Evolutionary conservation across 1,140 invertebrate species (phyloP).

Genomic region (Atta colombica): DNA sequence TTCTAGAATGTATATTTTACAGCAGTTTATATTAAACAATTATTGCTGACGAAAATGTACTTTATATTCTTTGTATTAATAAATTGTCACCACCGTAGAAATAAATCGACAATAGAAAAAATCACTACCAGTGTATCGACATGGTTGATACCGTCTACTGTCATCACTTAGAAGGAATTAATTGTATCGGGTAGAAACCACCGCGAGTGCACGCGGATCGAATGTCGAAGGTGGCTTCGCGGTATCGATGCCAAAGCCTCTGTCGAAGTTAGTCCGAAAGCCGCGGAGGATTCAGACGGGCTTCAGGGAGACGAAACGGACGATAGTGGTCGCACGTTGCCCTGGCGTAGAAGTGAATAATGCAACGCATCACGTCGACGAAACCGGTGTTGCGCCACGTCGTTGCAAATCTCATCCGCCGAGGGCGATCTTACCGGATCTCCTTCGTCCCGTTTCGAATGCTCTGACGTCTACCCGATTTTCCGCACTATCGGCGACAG

Average conservation of each 20-base stretch:
- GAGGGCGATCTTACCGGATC: constrained; percentile 67
- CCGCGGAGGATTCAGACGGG: constrained; percentile 22
- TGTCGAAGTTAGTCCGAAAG: constrained; percentile 51
- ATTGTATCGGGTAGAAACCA: constrained; percentile 78
- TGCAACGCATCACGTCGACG: constrained; percentile 83
- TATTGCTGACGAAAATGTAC: neutral
- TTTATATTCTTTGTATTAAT: neutral
- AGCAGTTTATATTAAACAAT: neutral
- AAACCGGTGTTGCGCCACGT: constrained; percentile 72
- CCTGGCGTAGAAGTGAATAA: constrained; percentile 81
- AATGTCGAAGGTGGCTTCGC: constrained; percentile 73
- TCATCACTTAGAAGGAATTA: constrained; percentile 67
- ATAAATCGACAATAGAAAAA: neutral
- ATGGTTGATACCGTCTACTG: constrained; percentile 14
- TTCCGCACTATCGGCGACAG: neutral
- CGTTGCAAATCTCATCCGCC: constrained; percentile 81
- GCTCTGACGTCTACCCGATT: neutral
- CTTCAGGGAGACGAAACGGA: constrained; percentile 67
- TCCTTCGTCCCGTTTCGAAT: constrained; percentile 36
- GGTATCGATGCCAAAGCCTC: constrained; percentile 75
- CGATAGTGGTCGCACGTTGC: constrained; percentile 77
- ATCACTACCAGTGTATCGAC: too few relatives aligned
- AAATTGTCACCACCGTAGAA: neutral
- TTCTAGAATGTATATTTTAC: neutral
- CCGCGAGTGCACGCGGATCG: constrained; percentile 66